A percentile compares a stretch with the other conserved stretches of the same genome.
Conservation (phyloP, 2,797 vertebrate species). For the Xenentodon cancila region DNA sequence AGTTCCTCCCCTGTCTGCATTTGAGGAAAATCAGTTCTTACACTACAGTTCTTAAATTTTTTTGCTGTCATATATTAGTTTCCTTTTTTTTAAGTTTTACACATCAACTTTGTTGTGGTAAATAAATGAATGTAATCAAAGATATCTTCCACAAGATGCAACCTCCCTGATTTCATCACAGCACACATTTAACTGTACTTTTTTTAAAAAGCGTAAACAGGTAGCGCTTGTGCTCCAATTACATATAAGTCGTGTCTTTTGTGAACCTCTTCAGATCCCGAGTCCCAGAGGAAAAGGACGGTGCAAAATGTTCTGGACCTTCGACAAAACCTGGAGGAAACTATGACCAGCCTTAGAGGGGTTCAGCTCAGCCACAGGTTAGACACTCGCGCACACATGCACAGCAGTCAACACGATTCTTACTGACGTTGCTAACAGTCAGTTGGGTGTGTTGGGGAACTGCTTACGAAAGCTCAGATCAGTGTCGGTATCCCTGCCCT, state of each 20-base stretch:
- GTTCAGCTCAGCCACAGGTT: conserved; percentile 95
- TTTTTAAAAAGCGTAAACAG: not conserved
- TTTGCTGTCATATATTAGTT: conserved; percentile 1
- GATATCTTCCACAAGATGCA: not conserved
- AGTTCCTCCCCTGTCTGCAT: conserved; percentile 27
- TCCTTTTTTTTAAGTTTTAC: not conserved
- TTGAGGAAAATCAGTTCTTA: conserved; percentile 35
- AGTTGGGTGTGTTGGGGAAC: conserved; percentile 40
- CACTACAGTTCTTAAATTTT: not conserved
- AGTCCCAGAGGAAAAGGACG: conserved; percentile 95
- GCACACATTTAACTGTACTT: not conserved
- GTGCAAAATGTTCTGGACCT: conserved; percentile 98
- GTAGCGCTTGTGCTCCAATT: conserved; percentile 1
- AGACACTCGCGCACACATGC: conserved; percentile 37
- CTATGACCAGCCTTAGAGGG: conserved; percentile 95
- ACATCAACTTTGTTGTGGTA: conserved; percentile 27
- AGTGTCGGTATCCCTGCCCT: conserved; percentile 58
- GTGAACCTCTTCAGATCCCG: conserved; percentile 83
- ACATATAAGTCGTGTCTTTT: conserved; percentile 3
- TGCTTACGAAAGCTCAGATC: conserved; percentile 49
- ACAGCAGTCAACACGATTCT: conserved; percentile 17
- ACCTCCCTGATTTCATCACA: not conserved
- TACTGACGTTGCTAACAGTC: conserved; percentile 53
- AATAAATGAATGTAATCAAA: not conserved
- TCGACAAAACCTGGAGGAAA: conserved; percentile 97